Conservation (phyloP, 2,113 vertebrate species). For the Pelusios castaneus region DNA sequence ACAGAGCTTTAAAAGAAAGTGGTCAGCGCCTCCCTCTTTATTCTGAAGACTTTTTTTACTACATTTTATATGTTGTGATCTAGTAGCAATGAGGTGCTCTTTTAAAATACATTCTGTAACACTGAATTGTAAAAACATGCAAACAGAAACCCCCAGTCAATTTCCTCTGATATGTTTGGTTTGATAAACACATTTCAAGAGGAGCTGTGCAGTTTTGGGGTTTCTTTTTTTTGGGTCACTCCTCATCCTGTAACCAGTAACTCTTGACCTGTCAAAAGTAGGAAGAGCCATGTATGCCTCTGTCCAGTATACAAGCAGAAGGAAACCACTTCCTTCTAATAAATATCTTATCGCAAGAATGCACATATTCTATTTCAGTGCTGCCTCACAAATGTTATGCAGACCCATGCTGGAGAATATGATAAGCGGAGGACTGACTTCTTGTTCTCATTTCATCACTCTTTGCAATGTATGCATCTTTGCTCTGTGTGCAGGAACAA, state of each 20-base stretch:
- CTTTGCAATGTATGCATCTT: accelerated
- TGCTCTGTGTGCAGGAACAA: background rate
- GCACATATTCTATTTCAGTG: constrained; percentile 63
- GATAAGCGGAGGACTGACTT: background rate
- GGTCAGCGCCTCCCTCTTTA: accelerated
- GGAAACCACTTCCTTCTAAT: constrained; percentile 78
- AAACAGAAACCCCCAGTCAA: background rate
- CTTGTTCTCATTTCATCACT: background rate
- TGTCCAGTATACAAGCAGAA: constrained; percentile 54
- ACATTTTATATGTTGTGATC: background rate
- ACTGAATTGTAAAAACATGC: background rate
- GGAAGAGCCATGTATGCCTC: constrained; percentile 48
- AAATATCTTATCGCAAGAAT: constrained; percentile 68
- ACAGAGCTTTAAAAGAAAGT: background rate
- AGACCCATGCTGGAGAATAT: background rate
- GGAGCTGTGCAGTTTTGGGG: background rate
- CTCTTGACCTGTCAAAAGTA: constrained; percentile 55
- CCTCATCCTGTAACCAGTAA: background rate
- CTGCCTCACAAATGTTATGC: constrained; percentile 7
- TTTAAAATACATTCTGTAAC: background rate
- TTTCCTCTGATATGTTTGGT: constrained; percentile 10
- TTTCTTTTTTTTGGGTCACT: background rate
- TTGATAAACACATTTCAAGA: constrained; percentile 40
- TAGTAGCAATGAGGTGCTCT: background rate
- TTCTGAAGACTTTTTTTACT: background rate